Evolutionary conservation across 2,113 vertebrate species (phyloP).

Genomic region (Glaucomys volans): DNA sequence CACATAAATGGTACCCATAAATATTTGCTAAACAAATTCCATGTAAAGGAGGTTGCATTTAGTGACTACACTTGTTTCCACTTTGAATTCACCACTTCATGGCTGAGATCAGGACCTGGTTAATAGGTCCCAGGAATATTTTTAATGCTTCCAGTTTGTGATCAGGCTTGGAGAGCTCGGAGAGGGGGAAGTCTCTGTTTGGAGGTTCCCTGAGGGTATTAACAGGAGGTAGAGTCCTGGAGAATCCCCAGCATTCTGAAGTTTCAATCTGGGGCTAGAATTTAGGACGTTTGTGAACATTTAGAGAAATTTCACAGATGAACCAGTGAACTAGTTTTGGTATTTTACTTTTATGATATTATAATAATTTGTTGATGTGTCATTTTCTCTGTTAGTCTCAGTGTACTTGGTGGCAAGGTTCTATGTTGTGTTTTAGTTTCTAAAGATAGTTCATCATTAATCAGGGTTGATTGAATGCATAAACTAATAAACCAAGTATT

Average conservation of each 20-base stretch:
- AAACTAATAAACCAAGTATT: neutral
- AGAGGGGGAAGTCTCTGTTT: neutral
- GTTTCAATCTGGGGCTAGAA: neutral
- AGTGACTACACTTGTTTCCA: neutral
- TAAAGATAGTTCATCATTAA: neutral
- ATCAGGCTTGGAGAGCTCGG: neutral
- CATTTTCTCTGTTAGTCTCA: neutral
- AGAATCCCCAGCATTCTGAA: neutral
- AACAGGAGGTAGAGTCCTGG: neutral
- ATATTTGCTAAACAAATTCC: neutral
- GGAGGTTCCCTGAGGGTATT: neutral
- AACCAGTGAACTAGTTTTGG: neutral
- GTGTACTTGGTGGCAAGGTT: neutral
- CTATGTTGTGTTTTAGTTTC: conserved; percentile 41
- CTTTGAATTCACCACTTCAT: neutral
- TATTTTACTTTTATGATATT: neutral
- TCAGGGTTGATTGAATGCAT: neutral
- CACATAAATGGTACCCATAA: neutral
- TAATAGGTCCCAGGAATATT: neutral
- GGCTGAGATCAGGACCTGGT: neutral
- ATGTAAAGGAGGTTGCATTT: neutral
- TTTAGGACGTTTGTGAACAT: neutral
- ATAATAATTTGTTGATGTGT: neutral
- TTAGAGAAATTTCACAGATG: neutral
- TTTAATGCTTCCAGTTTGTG: neutral